Evolutionary conservation across 2,888 invertebrate species (phyloP).

Genomic region (Cryptocephalus moraei): DNA sequence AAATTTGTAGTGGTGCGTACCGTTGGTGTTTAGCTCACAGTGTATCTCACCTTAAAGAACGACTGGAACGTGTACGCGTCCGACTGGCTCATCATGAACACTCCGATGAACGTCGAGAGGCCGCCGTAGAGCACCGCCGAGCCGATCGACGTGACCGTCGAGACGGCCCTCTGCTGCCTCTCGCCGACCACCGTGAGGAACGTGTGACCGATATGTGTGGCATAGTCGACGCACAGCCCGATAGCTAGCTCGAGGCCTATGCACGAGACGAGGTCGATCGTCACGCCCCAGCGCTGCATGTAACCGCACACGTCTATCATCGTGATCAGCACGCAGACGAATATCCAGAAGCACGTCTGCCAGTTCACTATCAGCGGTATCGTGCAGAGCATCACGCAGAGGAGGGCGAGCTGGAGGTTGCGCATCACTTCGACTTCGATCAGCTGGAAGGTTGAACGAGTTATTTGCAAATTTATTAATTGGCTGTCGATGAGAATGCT

Average conservation of each 20-base stretch:
- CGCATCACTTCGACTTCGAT: slow-evolving; percentile 66
- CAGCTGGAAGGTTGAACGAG: slow-evolving; percentile 33
- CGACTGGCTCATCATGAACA: slow-evolving; percentile 59
- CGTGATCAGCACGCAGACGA: slow-evolving; percentile 63
- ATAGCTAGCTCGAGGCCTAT: slow-evolving; percentile 71
- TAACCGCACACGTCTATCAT: slow-evolving; percentile 64
- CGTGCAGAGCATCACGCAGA: slow-evolving; percentile 74
- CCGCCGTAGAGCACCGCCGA: slow-evolving; percentile 70
- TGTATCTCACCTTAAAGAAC: slow-evolving; percentile 56
- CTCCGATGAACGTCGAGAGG: slow-evolving; percentile 63
- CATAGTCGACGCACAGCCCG: slow-evolving; percentile 76
- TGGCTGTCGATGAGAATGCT: too few relatives aligned
- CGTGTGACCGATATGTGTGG: slow-evolving; percentile 71
- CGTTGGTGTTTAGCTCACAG: too few relatives aligned
- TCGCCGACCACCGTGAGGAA: slow-evolving; percentile 55
- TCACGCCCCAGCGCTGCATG: slow-evolving; percentile 73
- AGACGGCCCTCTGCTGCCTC: slow-evolving; percentile 47
- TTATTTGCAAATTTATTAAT: too few relatives aligned
- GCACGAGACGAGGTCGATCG: slow-evolving; percentile 69
- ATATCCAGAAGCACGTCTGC: slow-evolving; percentile 69
- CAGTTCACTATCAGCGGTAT: slow-evolving; percentile 63
- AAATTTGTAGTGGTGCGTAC: too few relatives aligned
- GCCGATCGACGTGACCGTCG: slow-evolving; percentile 62
- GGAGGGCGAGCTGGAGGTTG: slow-evolving; percentile 62
- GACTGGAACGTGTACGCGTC: slow-evolving; percentile 67